These are phyloP conservation scores for Augochlorella aurata DNA, from an alignment of 2,888 invertebrate species.

Conservation along the genomic window DNA sequence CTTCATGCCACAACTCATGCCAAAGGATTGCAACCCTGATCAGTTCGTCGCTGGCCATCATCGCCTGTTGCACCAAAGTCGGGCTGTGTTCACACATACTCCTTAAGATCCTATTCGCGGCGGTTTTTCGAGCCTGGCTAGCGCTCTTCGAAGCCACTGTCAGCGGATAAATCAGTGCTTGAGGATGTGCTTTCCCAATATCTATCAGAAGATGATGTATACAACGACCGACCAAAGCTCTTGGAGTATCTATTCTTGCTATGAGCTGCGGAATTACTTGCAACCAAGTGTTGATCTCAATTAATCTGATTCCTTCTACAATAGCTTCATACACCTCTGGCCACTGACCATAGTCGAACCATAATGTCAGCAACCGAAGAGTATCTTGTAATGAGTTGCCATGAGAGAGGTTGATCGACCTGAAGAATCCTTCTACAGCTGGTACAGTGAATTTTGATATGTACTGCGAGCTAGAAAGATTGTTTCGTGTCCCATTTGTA, in stretches of 20 bases:
- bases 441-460: slow-evolving; percentile 93
- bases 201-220: slow-evolving; percentile 97
- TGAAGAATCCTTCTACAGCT: slow-evolving; percentile 97
- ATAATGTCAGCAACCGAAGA: slow-evolving; percentile 95
- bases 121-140: slow-evolving; percentile 91
- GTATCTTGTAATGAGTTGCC: slow-evolving; percentile 98
- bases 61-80: slow-evolving; percentile 95
- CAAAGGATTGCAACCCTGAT: slow-evolving; percentile 99
- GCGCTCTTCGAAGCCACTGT: slow-evolving; percentile 98
- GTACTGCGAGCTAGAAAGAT: slow-evolving; percentile 82
- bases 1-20: slow-evolving; percentile 99
- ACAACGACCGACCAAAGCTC: slow-evolving; percentile 92
- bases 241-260: slow-evolving; percentile 97
- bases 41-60: slow-evolving; percentile 97
- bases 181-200: slow-evolving; percentile 98
- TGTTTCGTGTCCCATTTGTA: slow-evolving; percentile 64
- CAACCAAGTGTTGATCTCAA: slow-evolving; percentile 99
- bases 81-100: slow-evolving; percentile 98
- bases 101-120: slow-evolving; percentile 96
- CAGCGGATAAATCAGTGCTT: slow-evolving; percentile 97
- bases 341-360: slow-evolving; percentile 99
- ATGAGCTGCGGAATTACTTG: slow-evolving; percentile 99
- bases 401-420: slow-evolving; percentile 95
- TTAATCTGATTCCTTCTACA: slow-evolving; percentile 94
- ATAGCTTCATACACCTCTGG: slow-evolving; percentile 97